Base-by-base conservation (phyloP, 2,797 vertebrate species). In the Hemibagrus guttatus region DNA sequence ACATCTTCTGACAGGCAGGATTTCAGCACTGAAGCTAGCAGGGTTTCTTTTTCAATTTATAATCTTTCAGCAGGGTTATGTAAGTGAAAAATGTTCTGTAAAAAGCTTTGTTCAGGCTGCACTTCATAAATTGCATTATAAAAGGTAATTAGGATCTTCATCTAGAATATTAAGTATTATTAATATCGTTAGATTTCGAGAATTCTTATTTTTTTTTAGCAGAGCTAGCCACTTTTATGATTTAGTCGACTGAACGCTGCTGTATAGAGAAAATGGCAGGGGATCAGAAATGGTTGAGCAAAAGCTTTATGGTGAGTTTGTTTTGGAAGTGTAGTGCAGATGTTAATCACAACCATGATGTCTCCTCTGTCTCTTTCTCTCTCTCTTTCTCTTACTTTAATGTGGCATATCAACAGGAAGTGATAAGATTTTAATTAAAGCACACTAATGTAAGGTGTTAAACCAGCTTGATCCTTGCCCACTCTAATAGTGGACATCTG, bases 371-470 rank as follows among this genome's bases (percentile, higher is more conserved):
- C n/a, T 9, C 52, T 49, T 6, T 49, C 46, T 49, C 46, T 49
- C 46, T 49, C 46, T 49, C 16, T 56, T 3, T 31, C 8, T 31
- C 46, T 8, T 9, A 49, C 46, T 2, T 14, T 72, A 46, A 74
- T 49, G 42, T 19, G 26, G 13, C 28, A 9, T n/a, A 52, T 28
- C 46, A 17, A 14, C 42, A 66, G 90, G 83, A 85, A 86, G 75
- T 89, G 91, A 92, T 93, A 84, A 87, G 89, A 89, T 89, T 92
- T 92, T 91, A 92, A 93, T 95, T 93, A 92, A 92, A 89, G 52
- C 56, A 59, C 79, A 83, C 89, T 92, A 92, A 93, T 90, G 90
- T 89, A 91, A 90, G 88, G 91, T 87, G 78, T 89, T 92, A 92
- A 93, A 2, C 28, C 79, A 64, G 74, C 74, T 63, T 86, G 49